Evolutionary conservation across 2,888 invertebrate genomes (phyloP), one percentile per base, ranked within the genome.

Genomic region (Volucella bombylans): DNA sequence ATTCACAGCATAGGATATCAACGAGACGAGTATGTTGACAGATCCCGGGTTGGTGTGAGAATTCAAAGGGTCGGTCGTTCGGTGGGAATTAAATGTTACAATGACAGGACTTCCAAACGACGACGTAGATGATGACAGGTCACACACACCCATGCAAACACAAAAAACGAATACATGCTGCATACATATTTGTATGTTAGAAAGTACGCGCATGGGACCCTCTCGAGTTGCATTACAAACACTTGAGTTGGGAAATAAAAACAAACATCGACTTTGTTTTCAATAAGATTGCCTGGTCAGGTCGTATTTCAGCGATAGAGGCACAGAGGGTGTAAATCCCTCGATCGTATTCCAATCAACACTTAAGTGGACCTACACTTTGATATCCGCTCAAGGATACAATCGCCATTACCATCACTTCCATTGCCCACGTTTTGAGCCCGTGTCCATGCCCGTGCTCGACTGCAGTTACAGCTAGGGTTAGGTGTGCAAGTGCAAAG

Each of bases 301-400:
- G 64, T 54, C 31, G 39, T 64, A 62, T 61, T 2, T 31, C 31
- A 31, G 31, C 4, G 31, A 6, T 31, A 31, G 31, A 31, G 31
- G 6, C 6, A 31, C 31, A 4, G 6, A 72, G 71, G 74, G 55
- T 49, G 65, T 55, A 74, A 83, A 67, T 71, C 79, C 55, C 39
- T 71, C 59, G 65, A 74, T 83, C 83, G 61, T 76, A 79, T 83
- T 79, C 82, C 83, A 83, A 83, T 83, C 82, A 79, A 79, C 79
- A 74, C 77, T 79, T 74, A 79, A 83, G 83, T 71, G 79, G 74
- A 71, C 79, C 65, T 79, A 54, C 71, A 67, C 69, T 74, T 59
- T 49, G 45, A 54, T 39, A 68, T 62, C 67, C 67, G 62, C 62
- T 73, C 23, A 43, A 38, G 73, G 62, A 71, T 62, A 43, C 59